Base-by-base conservation (phyloP, 2,888 invertebrate genomes). In the Cephalotes varians region DNA sequence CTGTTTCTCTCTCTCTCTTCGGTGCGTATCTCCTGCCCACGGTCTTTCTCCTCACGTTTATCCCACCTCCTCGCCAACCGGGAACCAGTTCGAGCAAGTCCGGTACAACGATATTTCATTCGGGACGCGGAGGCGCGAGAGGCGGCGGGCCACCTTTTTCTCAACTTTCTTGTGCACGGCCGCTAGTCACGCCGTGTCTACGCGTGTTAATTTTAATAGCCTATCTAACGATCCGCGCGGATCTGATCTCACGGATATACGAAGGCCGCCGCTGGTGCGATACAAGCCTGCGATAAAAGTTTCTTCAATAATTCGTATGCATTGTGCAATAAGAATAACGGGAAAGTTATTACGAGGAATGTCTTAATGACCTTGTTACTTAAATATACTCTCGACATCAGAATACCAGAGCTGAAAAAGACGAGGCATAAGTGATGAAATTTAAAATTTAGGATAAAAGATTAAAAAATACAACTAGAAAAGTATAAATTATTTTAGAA, bases 31-130 rank as follows among this genome's bases (percentile, higher is more conserved):
- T 37, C 7, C 37, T 31, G 25, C 34, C n/a, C 65, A 18, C 34
- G 74, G 37, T 67, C 80, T 56, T 69, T 77, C 71, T 65, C 60
- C 49, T 40, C 44, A 58, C 56, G 49, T 64, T 56, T 62, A 79
- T 71, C 49, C 51, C 56, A 51, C 65, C 83, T 80, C 81, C 73
- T 82, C 82, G 81, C 83, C 81, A 76, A 49, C 65, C 67, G 77
- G 65, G 84, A 86, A 90, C 86, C 90, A 87, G 92, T 90, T 92
- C 84, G 83, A 86, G 83, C 87, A 49, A 74, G 84, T 83, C 82
- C 86, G 83, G 34, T 77, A 65, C 71, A 76, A 83, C 90, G 87
- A 90, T 91, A 91, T 91, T 91, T 92, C 91, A 92, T 89, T 88
- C 74, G 85, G 73, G 74, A 83, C 44, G 83, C 77, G 69, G 58